Base-by-base conservation (phyloP, 2,888 invertebrate species). In the Eumerus sabulonum region DNA sequence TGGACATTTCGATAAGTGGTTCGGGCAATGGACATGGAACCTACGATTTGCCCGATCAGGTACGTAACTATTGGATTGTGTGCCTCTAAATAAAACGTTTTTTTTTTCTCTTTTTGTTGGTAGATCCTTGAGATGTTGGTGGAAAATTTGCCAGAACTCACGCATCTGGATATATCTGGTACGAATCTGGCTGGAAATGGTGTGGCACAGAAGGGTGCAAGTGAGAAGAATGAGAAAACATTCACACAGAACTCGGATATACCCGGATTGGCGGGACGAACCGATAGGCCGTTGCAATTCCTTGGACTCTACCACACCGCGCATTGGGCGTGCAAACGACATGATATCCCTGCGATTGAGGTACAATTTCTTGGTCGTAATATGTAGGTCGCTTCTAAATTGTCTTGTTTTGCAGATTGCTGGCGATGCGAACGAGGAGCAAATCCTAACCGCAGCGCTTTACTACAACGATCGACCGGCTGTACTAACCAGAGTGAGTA, bases 151-250 rank as follows among this genome's bases (percentile, higher is more conserved):
- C 94, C 95, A 0, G 88, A 92, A 57, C 90, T 99, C 72, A 92
- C 92, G 45, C 95, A 95, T 18, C 90, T 99, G 84, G 98, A 99
- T 89, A 97, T 99, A 86, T 97, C 98, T 2, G 98, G 98, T 12
- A 98, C 98, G 14, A 98, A 99, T 90, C 90, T 99, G 82, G 97
- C 98, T 44, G 97, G 98, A 12, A 92, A 93, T 62, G 96, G 96
- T 51, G 93, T 94, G 19, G 93, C 93, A 86, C 90, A 90, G 77
- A 90, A 90, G 71, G 89, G 90, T 66, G 84, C 86, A 1, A 88
- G 88, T 82, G 89, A 85, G 60, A 85, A 82, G 47, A 70, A 70
- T 38, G 74, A 70, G 12, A 38, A 50, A 7, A 1, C 42, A 5
- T 56, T 9, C n/a, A 44, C 67, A 13, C 48, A 63, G 48, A 87